Conservation (phyloP, 2,113 vertebrate species). For the Arizona elegans region DNA sequence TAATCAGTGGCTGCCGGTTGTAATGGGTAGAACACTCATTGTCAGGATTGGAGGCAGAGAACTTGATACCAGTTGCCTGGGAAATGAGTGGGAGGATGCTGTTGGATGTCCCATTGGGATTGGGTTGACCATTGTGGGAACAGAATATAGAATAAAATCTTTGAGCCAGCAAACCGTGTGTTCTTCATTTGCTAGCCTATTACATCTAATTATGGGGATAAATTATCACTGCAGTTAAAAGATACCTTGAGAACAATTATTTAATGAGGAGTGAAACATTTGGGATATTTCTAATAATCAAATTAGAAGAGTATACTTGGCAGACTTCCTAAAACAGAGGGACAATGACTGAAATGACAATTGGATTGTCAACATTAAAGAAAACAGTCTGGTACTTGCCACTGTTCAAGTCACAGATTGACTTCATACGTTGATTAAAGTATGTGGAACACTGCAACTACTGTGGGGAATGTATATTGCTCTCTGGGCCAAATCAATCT, state of each 20-base stretch:
- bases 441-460: background rate
- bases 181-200: background rate
- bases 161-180: background rate
- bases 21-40: background rate
- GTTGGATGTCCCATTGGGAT: background rate
- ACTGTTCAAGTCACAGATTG: background rate
- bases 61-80: background rate
- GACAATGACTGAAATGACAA: background rate
- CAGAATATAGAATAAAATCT: background rate
- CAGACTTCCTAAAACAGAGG: background rate
- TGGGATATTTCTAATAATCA: background rate
- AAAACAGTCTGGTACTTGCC: background rate
- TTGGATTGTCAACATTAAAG: background rate
- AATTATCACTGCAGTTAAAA: background rate
- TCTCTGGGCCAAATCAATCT: background rate
- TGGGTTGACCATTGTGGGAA: background rate
- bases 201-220: background rate
- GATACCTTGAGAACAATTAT: background rate
- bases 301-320: background rate
- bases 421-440: background rate
- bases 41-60: background rate
- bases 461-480: background rate
- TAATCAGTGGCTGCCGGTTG: background rate
- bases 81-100: background rate
- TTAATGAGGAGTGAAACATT: background rate